phyloP scores from a whole-genome alignment of 2,113 vertebrate genomes.

The Cyprinus carpio region DNA sequence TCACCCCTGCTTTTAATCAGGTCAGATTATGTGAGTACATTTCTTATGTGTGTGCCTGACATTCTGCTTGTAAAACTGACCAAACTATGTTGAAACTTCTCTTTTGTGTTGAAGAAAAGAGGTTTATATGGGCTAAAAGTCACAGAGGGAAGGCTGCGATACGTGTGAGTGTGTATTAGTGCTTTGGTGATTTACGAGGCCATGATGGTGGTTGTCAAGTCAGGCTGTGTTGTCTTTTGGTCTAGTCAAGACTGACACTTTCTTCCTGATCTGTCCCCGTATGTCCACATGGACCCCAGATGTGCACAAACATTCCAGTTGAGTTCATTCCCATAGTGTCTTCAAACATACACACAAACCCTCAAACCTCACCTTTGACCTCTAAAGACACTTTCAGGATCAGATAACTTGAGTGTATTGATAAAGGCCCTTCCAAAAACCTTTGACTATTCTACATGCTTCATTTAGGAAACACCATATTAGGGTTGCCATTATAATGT shows the following conservation, averaged over 20 bases:
- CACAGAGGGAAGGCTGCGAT: constrained; percentile 3
- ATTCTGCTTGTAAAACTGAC: background rate
- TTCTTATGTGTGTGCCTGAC: background rate
- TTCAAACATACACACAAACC: constrained; percentile 27
- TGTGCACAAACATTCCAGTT: constrained; percentile 51
- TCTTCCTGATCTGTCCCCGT: constrained; percentile 41
- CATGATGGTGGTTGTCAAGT: constrained; percentile 49
- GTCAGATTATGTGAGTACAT: background rate
- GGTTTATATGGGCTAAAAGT: constrained; percentile 10
- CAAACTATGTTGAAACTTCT: background rate
- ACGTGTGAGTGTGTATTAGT: constrained; percentile 21
- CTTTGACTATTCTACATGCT: background rate
- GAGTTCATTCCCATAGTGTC: constrained; percentile 39
- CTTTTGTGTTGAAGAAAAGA: constrained; percentile 29
- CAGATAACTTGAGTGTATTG: background rate
- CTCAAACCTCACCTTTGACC: constrained; percentile 28
- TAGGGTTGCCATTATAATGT: background rate
- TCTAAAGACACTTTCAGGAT: constrained; percentile 1
- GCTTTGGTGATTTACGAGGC: constrained; percentile 51
- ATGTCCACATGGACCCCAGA: constrained; percentile 57
- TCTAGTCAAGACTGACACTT: constrained; percentile 53
- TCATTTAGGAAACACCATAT: background rate
- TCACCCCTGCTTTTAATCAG: background rate
- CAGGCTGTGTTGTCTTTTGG: constrained; percentile 57
- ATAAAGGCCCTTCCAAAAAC: background rate